Conservation (phyloP, 2,797 vertebrate species). For the Acrossocheilus wenchowensis region DNA sequence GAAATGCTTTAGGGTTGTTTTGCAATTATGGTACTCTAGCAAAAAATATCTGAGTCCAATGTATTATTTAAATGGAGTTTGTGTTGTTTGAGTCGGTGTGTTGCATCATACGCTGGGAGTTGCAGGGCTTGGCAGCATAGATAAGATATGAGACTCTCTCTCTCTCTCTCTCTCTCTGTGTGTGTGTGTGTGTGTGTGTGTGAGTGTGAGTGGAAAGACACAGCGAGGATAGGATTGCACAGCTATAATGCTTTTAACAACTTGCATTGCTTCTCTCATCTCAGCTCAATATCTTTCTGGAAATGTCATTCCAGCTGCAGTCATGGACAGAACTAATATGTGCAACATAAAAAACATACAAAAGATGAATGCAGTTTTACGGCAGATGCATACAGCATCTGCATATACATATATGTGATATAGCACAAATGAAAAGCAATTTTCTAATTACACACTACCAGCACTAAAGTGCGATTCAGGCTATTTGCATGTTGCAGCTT, state of each 20-base stretch:
- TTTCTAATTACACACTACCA: neutral
- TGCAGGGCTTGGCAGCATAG: conserved; percentile 27
- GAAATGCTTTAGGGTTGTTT: neutral
- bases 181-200: neutral
- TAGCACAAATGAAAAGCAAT: neutral
- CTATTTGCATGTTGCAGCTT: neutral
- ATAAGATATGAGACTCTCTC: conserved; percentile 24
- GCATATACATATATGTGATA: neutral
- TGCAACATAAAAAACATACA: neutral
- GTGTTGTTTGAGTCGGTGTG: neutral
- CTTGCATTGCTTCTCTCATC: neutral
- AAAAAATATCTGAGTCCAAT: neutral
- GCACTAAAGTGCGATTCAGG: neutral
- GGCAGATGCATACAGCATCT: neutral
- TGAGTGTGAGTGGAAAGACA: neutral
- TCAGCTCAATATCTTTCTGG: neutral
- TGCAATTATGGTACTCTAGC: neutral
- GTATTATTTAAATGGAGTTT: conserved; percentile 12
- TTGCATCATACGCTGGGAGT: conserved; percentile 20
- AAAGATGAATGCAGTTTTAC: neutral
- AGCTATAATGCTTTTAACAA: conserved; percentile 4
- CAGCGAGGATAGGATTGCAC: neutral
- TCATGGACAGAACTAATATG: no score
- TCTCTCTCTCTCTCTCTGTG: neutral
- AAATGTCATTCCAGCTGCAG: neutral